phyloP scores from a whole-genome alignment of 2,113 vertebrate genomes.

The Cettia cetti region DNA sequence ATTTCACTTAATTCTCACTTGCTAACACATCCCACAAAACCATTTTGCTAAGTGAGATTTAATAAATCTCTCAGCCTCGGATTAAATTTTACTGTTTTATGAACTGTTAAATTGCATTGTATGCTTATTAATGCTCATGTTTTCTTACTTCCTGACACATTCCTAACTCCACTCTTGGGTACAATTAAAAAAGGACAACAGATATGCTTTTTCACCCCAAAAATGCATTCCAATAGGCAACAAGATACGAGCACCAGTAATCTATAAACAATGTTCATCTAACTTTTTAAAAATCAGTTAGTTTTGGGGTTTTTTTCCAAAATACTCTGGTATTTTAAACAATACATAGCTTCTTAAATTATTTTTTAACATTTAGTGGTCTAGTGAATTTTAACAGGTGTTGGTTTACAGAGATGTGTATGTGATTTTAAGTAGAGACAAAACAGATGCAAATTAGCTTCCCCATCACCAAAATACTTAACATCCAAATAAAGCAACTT shows the following conservation, averaged over 20 bases:
- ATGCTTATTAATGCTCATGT: conserved; percentile 72
- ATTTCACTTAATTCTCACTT: conserved; percentile 79
- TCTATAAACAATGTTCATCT: conserved; percentile 34
- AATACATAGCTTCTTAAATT: background rate
- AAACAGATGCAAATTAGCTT: background rate
- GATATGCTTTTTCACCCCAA: conserved; percentile 17
- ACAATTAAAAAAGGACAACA: conserved; percentile 49
- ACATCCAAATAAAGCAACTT: background rate
- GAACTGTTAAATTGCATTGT: conserved; percentile 86
- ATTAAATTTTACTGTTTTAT: conserved; percentile 90
- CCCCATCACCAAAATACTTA: background rate
- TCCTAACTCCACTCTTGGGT: conserved; percentile 39
- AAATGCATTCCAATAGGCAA: conserved; percentile 23
- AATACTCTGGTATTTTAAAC: background rate
- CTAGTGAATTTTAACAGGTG: background rate
- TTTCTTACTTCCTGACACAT: conserved; percentile 65
- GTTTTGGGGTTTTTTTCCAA: background rate
- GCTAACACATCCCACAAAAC: conserved; percentile 64
- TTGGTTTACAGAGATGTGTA: background rate
- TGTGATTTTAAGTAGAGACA: background rate
- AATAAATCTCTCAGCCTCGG: conserved; percentile 80
- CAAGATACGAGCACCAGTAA: conserved; percentile 25
- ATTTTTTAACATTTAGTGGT: background rate
- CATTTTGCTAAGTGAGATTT: conserved; percentile 78
- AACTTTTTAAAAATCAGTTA: background rate